Base-by-base conservation (phyloP, 2,797 vertebrate species). In the Xyrichtys novacula region DNA sequence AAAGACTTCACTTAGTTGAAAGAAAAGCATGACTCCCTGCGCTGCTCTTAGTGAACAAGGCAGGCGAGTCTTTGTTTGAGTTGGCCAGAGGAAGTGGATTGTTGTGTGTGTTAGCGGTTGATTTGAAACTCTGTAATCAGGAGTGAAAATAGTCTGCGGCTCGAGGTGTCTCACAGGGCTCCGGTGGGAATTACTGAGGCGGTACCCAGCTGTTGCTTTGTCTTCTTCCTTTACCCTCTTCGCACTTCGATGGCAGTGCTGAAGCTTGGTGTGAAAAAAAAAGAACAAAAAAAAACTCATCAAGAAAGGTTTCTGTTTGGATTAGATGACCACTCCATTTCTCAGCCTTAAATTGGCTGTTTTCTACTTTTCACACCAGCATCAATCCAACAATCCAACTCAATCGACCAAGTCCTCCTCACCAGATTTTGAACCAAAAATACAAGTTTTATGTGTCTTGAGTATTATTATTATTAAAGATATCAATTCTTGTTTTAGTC, bases 121-220 rank as follows among this genome's bases (percentile, higher is more conserved):
- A 92, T 93, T 92, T 92, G 91, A 86, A 86, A 88, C 85, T 90
- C 85, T 87, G 88, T 93, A 92, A 91, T 93, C 89, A 93, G 87
- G 92, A 91, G 92, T 93, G 93, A 93, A 92, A 90, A 91, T 93
- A 86, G 90, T 90, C 79, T 87, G 82, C 52, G 78, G 84, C 86
- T 74, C 38, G 87, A 91, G 88, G 90, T 91, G 90, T 91, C 90
- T 88, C 79, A 83, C 81, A 64, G 74, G 83, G 82, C 83, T 89
- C 92, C 85, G 1, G 63, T 66, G 88, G 92, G 91, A 93, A 90
- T 92, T 91, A 90, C 87, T 76, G 81, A 85, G 81, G 72, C 74
- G 90, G 93, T 92, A 92, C 93, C 92, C 94, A 95, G 93, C 93
- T 95, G 94, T 92, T 93, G 87, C 91, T 89, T 89, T 90, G 88